phyloP scores from a whole-genome alignment of 1,140 invertebrate species.

The Euglossa dilemma region DNA sequence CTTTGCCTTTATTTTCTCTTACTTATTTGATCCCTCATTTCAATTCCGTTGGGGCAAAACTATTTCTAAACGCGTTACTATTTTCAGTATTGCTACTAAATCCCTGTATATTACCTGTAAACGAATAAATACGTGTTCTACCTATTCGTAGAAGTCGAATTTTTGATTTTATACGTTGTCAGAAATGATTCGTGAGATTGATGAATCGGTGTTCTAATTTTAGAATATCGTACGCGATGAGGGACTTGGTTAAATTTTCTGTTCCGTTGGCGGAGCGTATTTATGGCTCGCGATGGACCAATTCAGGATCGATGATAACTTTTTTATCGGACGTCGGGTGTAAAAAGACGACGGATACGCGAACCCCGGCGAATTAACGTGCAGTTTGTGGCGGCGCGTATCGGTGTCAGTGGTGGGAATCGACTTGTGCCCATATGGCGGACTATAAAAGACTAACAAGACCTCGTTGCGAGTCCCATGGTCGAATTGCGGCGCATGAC shows the following conservation, averaged over 20 bases:
- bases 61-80: too few species aligned
- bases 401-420: conserved; percentile 58
- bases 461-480: conserved; percentile 65
- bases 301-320: neutral
- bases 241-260: neutral
- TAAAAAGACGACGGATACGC: neutral
- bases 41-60: too few species aligned
- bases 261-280: neutral
- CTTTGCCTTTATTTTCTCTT: too few species aligned
- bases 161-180: too few species aligned
- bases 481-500: conserved; percentile 69
- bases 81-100: too few species aligned
- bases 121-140: too few species aligned
- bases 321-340: neutral
- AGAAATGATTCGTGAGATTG: too few species aligned
- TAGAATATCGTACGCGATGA: too few species aligned
- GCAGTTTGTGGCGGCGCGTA: neutral
- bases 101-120: too few species aligned
- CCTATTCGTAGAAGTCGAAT: too few species aligned
- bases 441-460: conserved; percentile 67
- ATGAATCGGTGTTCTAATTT: neutral
- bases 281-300: neutral
- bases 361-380: neutral
- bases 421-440: conserved; percentile 46
- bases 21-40: too few species aligned